Conservation (phyloP, 2,888 invertebrate species). For the Dugesia japonica region DNA sequence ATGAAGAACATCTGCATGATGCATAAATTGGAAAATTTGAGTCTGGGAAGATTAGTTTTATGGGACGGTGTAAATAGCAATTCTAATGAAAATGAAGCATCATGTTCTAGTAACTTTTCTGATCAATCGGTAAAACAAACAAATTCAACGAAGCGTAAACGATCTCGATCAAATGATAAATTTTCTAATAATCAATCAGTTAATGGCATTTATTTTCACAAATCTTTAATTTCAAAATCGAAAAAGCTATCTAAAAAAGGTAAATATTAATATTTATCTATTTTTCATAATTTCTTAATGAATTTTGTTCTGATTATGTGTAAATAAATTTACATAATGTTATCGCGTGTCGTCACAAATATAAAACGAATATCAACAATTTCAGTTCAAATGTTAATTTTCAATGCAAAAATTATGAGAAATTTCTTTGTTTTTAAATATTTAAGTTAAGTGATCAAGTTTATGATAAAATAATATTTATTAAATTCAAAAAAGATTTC, state of each 20-base stretch:
- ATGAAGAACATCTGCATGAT: background rate
- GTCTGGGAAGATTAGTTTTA: background rate
- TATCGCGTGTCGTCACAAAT: too few relatives aligned
- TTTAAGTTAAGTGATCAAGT: too few relatives aligned
- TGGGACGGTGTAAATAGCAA: background rate
- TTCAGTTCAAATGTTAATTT: too few relatives aligned
- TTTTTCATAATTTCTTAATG: background rate
- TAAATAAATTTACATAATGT: background rate
- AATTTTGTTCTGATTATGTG: too few relatives aligned
- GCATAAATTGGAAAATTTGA: slow-evolving; percentile 4
- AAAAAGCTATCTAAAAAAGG: background rate
- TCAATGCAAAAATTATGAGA: too few relatives aligned
- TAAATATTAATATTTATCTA: background rate
- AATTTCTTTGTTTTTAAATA: background rate
- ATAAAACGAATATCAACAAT: too few relatives aligned
- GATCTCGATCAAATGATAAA: background rate
- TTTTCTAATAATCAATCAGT: background rate
- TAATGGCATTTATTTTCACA: slow-evolving; percentile 10
- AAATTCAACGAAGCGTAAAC: background rate
- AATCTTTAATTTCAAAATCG: background rate
- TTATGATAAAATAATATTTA: too few relatives aligned
- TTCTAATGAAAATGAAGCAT: background rate
- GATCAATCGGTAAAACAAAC: background rate
- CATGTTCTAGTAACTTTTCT: background rate
- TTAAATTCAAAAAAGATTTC: too few relatives aligned